Conservation (phyloP, 2,113 vertebrate species). For the Lampris incognitus region DNA sequence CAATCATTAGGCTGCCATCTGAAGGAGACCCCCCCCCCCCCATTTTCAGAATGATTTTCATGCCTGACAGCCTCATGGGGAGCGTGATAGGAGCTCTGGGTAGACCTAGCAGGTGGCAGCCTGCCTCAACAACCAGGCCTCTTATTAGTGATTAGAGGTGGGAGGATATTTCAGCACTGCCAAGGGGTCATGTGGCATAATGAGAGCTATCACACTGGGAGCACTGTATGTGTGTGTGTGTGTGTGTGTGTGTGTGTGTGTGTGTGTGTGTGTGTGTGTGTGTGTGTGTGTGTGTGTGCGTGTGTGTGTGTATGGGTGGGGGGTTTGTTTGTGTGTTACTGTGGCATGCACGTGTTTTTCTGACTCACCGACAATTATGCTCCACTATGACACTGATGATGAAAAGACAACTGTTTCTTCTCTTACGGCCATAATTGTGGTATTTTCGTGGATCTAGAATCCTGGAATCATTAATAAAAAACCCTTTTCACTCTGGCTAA, state of each 20-base stretch:
- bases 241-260: not conserved
- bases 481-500: too few species aligned
- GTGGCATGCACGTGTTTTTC: too few species aligned
- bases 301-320: too few species aligned
- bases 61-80: constrained; percentile 19
- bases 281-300: not conserved
- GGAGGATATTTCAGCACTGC: constrained; percentile 24
- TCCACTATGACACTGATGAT: too few species aligned
- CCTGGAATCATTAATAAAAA: too few species aligned
- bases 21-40: not conserved
- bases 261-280: not conserved
- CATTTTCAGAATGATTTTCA: not conserved
- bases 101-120: constrained; percentile 14
- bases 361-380: too few species aligned
- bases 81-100: constrained; percentile 15
- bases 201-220: constrained; percentile 31
- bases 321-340: too few species aligned
- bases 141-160: constrained; percentile 16
- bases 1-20: constrained; percentile 27
- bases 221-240: constrained; percentile 13
- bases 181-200: constrained; percentile 33
- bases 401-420: too few species aligned
- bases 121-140: constrained; percentile 4
- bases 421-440: too few species aligned
- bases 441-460: too few species aligned